These are phyloP conservation scores for Epistrophella euchroma DNA, from an alignment of 2,888 invertebrate genomes.

Conservation along the genomic window DNA sequence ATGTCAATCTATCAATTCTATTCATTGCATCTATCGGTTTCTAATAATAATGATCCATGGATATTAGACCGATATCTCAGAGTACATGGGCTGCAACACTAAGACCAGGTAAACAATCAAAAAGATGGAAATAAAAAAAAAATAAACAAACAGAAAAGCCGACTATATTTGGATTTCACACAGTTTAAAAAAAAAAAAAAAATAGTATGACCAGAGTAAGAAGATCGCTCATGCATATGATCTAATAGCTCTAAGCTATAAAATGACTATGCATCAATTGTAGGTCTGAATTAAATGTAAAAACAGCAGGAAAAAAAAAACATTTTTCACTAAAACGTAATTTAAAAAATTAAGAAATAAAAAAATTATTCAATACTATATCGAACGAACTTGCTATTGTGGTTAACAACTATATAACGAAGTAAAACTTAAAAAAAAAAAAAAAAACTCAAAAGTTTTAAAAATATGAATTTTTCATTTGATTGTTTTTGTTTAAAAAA, in stretches of 20 bases:
- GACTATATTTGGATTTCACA: background rate
- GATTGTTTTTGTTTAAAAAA: too few relatives aligned
- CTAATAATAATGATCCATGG: background rate
- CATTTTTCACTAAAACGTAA: too few relatives aligned
- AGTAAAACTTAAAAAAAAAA: too few relatives aligned
- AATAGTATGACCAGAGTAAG: background rate
- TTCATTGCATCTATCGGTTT: constrained; percentile 13
- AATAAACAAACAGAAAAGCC: constrained; percentile 1
- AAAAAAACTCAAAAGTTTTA: too few relatives aligned
- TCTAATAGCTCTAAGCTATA: background rate
- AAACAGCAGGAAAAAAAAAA: too few relatives aligned
- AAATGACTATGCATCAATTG: too few relatives aligned
- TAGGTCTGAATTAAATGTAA: too few relatives aligned
- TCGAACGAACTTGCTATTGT: too few relatives aligned
- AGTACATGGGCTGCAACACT: background rate
- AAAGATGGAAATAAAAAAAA: background rate
- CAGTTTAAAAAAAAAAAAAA: background rate
- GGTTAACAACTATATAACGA: too few relatives aligned
- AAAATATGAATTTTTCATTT: too few relatives aligned
- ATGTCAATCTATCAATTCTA: constrained; percentile 15
- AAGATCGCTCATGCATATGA: background rate
- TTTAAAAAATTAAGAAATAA: too few relatives aligned
- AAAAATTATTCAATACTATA: too few relatives aligned
- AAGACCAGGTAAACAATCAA: background rate
- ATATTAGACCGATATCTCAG: background rate